Evolutionary conservation across 2,797 vertebrate species (phyloP), one percentile per base, ranked within the genome.

Genomic region (Pipistrellus kuhlii): DNA sequence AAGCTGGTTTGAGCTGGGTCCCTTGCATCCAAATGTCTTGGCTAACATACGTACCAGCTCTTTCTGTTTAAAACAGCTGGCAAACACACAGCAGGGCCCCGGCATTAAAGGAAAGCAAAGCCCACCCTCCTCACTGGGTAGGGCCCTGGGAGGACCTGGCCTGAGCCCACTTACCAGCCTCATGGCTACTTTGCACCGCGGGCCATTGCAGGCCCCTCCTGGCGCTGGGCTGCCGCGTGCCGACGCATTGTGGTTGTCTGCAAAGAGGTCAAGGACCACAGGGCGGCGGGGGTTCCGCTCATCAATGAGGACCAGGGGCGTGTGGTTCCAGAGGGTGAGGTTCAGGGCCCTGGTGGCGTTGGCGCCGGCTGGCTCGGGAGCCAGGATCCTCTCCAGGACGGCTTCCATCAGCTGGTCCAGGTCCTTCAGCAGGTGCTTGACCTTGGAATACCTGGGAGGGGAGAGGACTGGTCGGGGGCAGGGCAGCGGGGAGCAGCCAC

Each of bases 121-220:
- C 69, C 20, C 66, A 9, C 2, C 12, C 0, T 53, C 48, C 20
- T 82, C 15, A 25, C 20, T 55, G 46, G 17, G 9, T 1, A 32
- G 41, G 81, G 44, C 30, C 38, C 32, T 0, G 2, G 53, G 17
- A 25, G 3, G 62, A 41, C 1, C 4, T 0, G 25, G 0, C 0
- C 0, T 0, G 12, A 35, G 64, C 2, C 44, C 41, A 89, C 98
- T 98, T 96, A 98, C 98, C 95, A 99, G 96, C 92, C 97, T 98
- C 96, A 99, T 98, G 0, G 98, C 98, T 93, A 99, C 85, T 96
- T 98, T 98, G 97, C 98, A 98, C 15, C 94, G 97, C 55, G 96
- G 97, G 12, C 96, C 97, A 15, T 93, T 97, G 0, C 18, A 82
- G 0, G 72, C 90, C 0, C 0, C 2, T 27, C 96, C 97, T 59